Evolutionary conservation across 2,113 vertebrate species (phyloP).

Genomic region (Prionailurus viverrinus): DNA sequence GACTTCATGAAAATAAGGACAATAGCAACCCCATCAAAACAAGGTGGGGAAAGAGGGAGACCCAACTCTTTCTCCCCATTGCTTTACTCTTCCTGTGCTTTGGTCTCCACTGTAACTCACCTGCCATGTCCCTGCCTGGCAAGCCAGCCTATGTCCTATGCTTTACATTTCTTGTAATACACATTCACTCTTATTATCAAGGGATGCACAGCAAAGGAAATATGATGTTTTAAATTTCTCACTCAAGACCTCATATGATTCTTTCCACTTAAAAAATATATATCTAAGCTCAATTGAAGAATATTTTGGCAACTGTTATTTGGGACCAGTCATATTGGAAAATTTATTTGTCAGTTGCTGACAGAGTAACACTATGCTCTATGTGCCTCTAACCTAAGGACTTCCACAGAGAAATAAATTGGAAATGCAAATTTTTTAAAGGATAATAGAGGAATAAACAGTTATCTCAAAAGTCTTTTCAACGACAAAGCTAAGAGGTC

Average conservation of each 20-base stretch:
- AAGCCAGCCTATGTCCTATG: background rate
- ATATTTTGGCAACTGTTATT: background rate
- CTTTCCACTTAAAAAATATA: background rate
- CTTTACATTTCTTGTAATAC: background rate
- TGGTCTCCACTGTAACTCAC: background rate
- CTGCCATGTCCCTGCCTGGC: background rate
- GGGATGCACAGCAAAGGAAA: background rate
- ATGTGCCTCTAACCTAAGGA: background rate
- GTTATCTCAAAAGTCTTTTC: background rate
- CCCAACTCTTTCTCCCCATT: background rate
- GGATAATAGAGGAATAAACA: background rate
- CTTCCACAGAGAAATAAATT: slow-evolving; percentile 35
- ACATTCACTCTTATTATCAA: background rate
- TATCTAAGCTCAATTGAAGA: background rate
- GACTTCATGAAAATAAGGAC: background rate
- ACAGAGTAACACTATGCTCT: background rate
- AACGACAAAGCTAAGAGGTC: background rate
- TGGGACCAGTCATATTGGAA: background rate
- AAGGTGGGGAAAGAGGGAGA: background rate
- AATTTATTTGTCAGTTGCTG: slow-evolving; percentile 11
- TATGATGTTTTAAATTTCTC: background rate
- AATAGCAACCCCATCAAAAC: background rate
- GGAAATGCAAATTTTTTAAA: slow-evolving; percentile 26
- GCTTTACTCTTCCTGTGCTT: background rate
- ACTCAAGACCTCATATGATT: background rate